phyloP scores from a whole-genome alignment of 2,888 invertebrate genomes.

The Rhagophthalmus giganteus region DNA sequence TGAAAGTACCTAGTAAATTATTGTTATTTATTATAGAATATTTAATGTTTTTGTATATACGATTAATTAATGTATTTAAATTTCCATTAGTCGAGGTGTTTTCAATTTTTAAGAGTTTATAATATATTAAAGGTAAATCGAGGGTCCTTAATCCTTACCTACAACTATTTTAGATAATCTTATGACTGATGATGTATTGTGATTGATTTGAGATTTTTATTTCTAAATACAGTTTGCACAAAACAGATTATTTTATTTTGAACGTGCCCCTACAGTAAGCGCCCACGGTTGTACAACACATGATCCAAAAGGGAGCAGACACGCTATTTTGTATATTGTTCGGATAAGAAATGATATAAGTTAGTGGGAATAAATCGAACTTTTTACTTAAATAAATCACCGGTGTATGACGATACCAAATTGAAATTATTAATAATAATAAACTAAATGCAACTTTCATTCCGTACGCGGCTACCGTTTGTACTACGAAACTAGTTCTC shows the following conservation, averaged over 20 bases:
- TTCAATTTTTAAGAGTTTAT: slow-evolving; percentile 8
- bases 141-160: slow-evolving; percentile 5
- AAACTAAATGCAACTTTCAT: slow-evolving; percentile 50
- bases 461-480: slow-evolving; percentile 50
- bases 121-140: not conserved
- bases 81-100: no score
- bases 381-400: slow-evolving; percentile 54
- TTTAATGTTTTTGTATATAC: not conserved
- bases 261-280: not conserved
- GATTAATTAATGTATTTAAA: not conserved
- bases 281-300: slow-evolving; percentile 55
- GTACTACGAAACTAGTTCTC: slow-evolving; percentile 33
- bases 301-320: slow-evolving; percentile 59
- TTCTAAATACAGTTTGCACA: not conserved
- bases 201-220: not conserved
- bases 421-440: slow-evolving; percentile 50
- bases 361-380: slow-evolving; percentile 56
- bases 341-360: slow-evolving; percentile 57
- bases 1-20: not conserved
- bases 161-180: slow-evolving; percentile 1
- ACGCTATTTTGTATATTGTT: slow-evolving; percentile 56
- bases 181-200: slow-evolving; percentile 11
- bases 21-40: not conserved
- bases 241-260: no score
- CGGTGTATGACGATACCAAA: slow-evolving; percentile 55